Evolutionary conservation across 1,140 invertebrate species (phyloP), one percentile per base, ranked within the genome.

Genomic region (Chrysoperla carnea): DNA sequence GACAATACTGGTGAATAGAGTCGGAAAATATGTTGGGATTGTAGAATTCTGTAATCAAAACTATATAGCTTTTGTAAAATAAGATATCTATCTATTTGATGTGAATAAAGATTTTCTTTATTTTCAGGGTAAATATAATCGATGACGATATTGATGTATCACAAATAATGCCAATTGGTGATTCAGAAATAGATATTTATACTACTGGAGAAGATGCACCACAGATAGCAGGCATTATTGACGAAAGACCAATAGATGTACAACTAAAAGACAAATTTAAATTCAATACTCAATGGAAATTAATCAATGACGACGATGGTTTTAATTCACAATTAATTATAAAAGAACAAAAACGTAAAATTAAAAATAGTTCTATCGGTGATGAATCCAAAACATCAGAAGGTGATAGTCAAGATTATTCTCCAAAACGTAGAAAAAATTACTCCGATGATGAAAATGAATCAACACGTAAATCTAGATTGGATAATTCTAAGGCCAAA

Each of bases 181-280:
- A 77, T 46, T 72, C 78, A 45, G 76, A 84, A 49, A 62, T 81
- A 37, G 78, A 85, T 44, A 67, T 85, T 6, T 57, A 75, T 28
- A 69, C 73, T 29, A 59, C 73, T 14, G 76, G 75, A 17, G 89
- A 94, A 55, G 84, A 92, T 64, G 84, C 81, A 1, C 90, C 90
- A 6, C 81, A 85, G 58, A 78, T 94, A 49, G 88, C 81, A n/a
- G 88, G 81, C 29, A 72, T 94, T 46, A 73, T 92, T 37, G 90
- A 94, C 61, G 89, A 94, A 37, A 68, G 84, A 50, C 81, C 78
- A 11, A 70, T 73, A 27, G 73, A 80, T 50, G 58, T 85, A 52
- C 62, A 72, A 50, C 52, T 74, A 46, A 69, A 86, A 64, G 69
- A 45, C 64, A 59, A 42, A 68, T 33, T 33, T 33, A 12, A 33